Evolutionary conservation across 2,113 vertebrate species (phyloP), one percentile per base, ranked within the genome.

Genomic region (Pelecanus crispus): DNA sequence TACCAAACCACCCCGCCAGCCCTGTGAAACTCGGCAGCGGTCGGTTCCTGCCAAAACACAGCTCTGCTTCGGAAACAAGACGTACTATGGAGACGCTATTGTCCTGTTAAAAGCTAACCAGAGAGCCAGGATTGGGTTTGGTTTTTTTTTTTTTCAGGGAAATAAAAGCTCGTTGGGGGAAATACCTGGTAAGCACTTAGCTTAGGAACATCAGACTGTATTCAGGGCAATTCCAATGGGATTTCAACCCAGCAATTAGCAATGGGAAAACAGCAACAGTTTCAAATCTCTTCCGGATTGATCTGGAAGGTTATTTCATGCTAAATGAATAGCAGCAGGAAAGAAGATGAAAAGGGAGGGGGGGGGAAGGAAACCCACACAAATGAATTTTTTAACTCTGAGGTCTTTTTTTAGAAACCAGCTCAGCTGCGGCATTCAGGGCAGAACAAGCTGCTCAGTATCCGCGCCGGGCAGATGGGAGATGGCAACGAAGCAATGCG

Each of bases 301-400:
- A 94, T 95, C 78, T 93, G 91, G 81, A 94, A 77, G 77, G 91
- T 94, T 95, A 71, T 97, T 97, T 96, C 92, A 94, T 92, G 94
- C 91, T 80, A 92, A 86, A 44, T 96, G 86, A 97, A 89, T 85
- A 95, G 92, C 86, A 89, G 83, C 94, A 94, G 94, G 95, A 93
- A 95, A 92, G 94, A 89, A 81, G 74, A 93, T 82, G 81, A 94
- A 95, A 94, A 88, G 70, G 22, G 22, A 14, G 32, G 70, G 26
- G 21, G 9, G 22, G 20, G 19, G 31, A 62, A 74, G 50, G 61
- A 81, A 92, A 79, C 16, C 1, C 74, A 50, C 22, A 74, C 82
- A 92, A 82, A 73, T 73, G 62, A 49, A 36, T 93, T 90, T 95
- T 91, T 94, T 55, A 52, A 77, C 74, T 85, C 34, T 42, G 40